phyloP scores from a whole-genome alignment of 2,797 vertebrate genomes.

The Molossus molossus region DNA sequence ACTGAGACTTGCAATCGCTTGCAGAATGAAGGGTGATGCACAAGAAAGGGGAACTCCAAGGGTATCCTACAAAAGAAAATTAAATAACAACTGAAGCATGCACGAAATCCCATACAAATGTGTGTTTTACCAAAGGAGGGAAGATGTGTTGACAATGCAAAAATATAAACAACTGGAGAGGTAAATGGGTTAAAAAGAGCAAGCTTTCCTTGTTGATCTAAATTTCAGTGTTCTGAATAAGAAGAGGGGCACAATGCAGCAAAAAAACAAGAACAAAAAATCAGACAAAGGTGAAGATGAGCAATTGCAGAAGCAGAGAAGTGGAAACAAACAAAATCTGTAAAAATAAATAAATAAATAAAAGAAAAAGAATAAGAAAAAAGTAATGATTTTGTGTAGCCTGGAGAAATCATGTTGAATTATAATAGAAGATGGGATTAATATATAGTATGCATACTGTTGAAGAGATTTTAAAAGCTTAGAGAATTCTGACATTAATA shows the following conservation, averaged over 20 bases:
- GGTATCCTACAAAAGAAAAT: not conserved
- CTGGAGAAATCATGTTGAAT: not conserved
- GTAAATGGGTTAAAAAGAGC: not conserved
- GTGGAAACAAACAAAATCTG: not conserved
- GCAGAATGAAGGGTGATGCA: not conserved
- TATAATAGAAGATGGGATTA: slow-evolving; percentile 1
- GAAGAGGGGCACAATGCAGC: not conserved
- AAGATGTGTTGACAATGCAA: not conserved
- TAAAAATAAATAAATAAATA: not conserved
- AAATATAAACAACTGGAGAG: not conserved
- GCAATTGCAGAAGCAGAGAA: not conserved
- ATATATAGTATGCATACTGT: not conserved
- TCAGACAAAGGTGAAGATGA: not conserved
- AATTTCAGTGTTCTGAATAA: not conserved
- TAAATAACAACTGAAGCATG: not conserved
- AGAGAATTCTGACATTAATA: not conserved
- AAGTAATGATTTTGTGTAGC: not conserved
- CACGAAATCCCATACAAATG: not conserved
- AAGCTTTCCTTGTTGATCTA: not conserved
- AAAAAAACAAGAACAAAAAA: not conserved
- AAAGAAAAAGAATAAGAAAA: not conserved
- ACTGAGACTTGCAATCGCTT: not conserved
- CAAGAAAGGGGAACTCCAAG: not conserved
- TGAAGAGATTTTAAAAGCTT: not conserved
- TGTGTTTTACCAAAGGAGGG: not conserved